These are phyloP conservation scores for Encarsia formosa DNA, from an alignment of 2,888 invertebrate species.

Conservation along the genomic window DNA sequence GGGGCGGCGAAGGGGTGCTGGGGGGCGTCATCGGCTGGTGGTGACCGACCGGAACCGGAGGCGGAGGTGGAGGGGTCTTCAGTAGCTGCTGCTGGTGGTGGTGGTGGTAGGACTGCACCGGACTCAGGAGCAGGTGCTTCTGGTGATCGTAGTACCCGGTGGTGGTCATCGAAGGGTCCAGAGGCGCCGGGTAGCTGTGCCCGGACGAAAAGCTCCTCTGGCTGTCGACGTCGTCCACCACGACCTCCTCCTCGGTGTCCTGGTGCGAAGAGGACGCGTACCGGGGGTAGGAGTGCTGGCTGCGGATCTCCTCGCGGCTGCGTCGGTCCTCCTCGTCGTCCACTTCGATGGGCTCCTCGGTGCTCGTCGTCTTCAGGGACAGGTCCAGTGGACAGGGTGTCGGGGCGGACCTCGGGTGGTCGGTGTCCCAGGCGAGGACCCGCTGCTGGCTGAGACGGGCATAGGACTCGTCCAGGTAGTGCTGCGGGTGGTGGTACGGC, in stretches of 20 bases:
- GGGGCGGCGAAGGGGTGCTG: slow-evolving; percentile 1
- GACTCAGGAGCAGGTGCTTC: slow-evolving; percentile 27
- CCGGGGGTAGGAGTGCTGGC: slow-evolving; percentile 10
- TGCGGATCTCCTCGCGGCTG: slow-evolving; percentile 28
- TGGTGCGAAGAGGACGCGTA: slow-evolving; percentile 34
- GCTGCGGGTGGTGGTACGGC: slow-evolving; percentile 5
- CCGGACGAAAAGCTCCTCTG: slow-evolving; percentile 37
- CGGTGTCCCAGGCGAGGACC: slow-evolving; percentile 22
- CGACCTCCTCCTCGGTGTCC: slow-evolving; percentile 2
- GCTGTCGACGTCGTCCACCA: slow-evolving; percentile 31
- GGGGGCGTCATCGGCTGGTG: slow-evolving; percentile 48
- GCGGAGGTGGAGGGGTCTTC: slow-evolving; percentile 58
- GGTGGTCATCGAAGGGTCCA: too few species aligned
- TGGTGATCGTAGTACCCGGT: slow-evolving; percentile 27
- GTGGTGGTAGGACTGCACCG: slow-evolving; percentile 4
- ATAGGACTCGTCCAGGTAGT: slow-evolving; percentile 21
- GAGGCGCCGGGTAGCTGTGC: neutral
- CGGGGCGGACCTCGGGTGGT: slow-evolving; percentile 27
- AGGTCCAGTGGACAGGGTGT: slow-evolving; percentile 66
- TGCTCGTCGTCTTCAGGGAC: slow-evolving; percentile 60
- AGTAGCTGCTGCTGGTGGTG: slow-evolving; percentile 7
- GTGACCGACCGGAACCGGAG: too few species aligned
- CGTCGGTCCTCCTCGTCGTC: slow-evolving; percentile 40
- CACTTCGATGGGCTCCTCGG: slow-evolving; percentile 37
- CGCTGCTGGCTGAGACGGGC: slow-evolving; percentile 19